Evolutionary conservation across 2,888 invertebrate genomes (phyloP), one percentile per base, ranked within the genome.

Genomic region (Pemphredon lugubris): DNA sequence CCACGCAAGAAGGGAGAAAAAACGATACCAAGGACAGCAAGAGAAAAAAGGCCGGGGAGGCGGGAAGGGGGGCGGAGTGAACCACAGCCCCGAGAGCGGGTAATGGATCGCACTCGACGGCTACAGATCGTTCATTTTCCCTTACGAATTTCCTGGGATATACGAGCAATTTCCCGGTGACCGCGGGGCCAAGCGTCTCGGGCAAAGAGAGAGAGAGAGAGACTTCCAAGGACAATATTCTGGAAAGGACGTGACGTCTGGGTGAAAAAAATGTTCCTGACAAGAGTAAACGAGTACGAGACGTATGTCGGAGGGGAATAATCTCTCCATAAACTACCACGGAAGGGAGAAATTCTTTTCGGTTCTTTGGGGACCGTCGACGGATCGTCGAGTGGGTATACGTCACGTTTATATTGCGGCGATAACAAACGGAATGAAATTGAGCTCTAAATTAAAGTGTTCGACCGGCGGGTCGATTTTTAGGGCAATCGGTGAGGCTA

Each of bases 71-170:
- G 13, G 34, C 4, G n/a, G 37, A 13, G n/a, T 37, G 30, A 30
- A 26, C 20, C 30, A 37, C n/a, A 13, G n/a, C n/a, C n/a, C 37
- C 23, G 20, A 6, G 42, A 42, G 4, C 9, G 39, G 39, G 55
- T 65, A 63, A 68, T 57, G 32, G 40, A 72, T 68, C 68, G 55
- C n/a, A 37, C 20, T 39, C 42, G 65, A 60, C 68, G 54, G 63
- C 45, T 58, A 68, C 48, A 68, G 68, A 64, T 68, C 59, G 68
- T 54, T 64, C 23, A 51, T 54, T 47, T n/a, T n/a, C 32, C 54
- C 54, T 50, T 26, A 9, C 44, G 44, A 64, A 55, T 65, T 68
- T 54, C 47, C 42, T 14, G 51, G 23, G 14, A 14, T 26, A 20
- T 44, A 34, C n/a, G 37, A 37, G 57, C 53, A 60, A 61, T 53